Evolutionary conservation across 1,140 invertebrate species (phyloP).

Genomic region (Physella acuta): DNA sequence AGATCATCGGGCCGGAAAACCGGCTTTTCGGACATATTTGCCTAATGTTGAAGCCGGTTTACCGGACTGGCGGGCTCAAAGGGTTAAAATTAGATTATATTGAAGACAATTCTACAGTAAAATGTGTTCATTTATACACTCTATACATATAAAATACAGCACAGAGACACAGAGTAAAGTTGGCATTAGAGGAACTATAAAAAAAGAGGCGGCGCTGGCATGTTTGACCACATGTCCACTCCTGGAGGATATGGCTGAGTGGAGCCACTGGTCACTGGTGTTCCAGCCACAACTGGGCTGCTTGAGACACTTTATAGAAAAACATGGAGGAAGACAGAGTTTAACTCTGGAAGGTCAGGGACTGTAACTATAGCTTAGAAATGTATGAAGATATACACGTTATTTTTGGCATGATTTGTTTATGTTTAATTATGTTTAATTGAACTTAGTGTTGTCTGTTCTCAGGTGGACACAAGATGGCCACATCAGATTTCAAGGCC

Average conservation of each 20-base stretch:
- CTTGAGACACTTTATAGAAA: constrained; percentile 53
- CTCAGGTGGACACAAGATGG: constrained; percentile 43
- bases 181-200: constrained; percentile 39
- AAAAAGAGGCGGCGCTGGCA: constrained; percentile 44
- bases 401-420: no score
- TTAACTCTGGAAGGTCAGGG: constrained; percentile 34
- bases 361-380: background rate
- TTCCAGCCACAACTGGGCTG: constrained; percentile 54
- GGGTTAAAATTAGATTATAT: no score
- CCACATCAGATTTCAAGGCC: constrained; percentile 45
- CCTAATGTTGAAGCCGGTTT: no score
- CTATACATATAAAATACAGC: no score
- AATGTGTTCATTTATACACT: no score
- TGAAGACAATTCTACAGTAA: no score
- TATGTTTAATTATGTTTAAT: no score
- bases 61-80: no score
- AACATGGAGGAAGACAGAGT: constrained; percentile 46
- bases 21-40: no score
- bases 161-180: background rate
- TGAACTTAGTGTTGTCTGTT: background rate
- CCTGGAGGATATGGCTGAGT: constrained; percentile 46
- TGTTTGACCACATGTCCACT: constrained; percentile 54
- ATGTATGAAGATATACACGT: no score
- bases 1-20: no score
- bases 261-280: constrained; percentile 53